Base-by-base conservation (phyloP, 2,797 vertebrate genomes). In the Neostethus bicornis region DNA sequence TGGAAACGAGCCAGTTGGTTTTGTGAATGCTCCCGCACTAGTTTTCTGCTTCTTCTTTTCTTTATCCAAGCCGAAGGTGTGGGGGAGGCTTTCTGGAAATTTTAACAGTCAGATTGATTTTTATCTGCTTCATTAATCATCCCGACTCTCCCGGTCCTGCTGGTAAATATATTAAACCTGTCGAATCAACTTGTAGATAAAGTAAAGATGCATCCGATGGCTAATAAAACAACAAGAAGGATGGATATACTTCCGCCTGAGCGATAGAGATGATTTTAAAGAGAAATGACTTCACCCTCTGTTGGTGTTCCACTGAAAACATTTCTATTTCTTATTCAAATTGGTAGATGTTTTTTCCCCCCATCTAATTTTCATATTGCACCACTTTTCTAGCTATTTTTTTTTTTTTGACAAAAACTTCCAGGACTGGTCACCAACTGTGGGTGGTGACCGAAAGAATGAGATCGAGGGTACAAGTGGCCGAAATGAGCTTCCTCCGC, bases 1-100 rank as follows among this genome's bases (percentile, higher is more conserved):
- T 92, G 92, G 90, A 91, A 45, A 11, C 20, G 2, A 61, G 89
- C 91, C 92, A 93, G 78, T 19, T 16, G 66, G 69, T 70, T 48
- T n/a, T 52, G 73, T 69, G 55, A 39, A 31, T 48, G 60, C 65
- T 34, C 60, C 51, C 70, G 59, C 50, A 25, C 14, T 25, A 20
- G 44, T 48, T 78, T 76, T 46, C 50, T 62, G 70, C 55, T 45
- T 28, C 13, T 47, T 29, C 13, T 37, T 62, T 32, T 32, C 7
- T 67, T 37, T 23, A 20, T 17, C 19, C 37, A 21, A n/a, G 6
- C 13, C 3, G 0, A 9, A 8, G 13, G 7, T 28, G 25, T 12
- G 2, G n/a, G 12, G 8, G 19, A 24, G 14, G 19, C 32, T n/a
- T 34, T 37, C 13, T 23, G 23, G 56, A 19, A 38, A 12, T 21